Evolutionary conservation across 1,140 invertebrate genomes (phyloP), one percentile per base, ranked within the genome.

Genomic region (Scaptodrosophila lebanonensis): DNA sequence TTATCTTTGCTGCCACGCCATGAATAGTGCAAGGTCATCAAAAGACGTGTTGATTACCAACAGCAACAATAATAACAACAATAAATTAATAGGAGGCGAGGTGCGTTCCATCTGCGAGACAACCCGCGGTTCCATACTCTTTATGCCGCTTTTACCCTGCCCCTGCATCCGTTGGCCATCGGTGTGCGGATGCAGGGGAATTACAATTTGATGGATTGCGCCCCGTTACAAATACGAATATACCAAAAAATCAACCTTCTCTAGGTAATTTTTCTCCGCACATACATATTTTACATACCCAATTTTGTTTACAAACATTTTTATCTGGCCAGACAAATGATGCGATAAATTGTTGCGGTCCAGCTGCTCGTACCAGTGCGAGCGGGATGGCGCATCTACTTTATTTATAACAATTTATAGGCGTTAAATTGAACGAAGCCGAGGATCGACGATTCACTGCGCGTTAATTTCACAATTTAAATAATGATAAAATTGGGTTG

Each of bases 31-130:
- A 77, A 77, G 73, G 73, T 77, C 73, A 77, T 77, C 75, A 63
- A 68, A 82, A 77, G 64, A 77, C 73, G 73, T 77, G 73, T 77
- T 77, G 73, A 77, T 77, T 77, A 73, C 73, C 73, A 79, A 54
- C 61, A 61, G 7, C 38, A 39, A 61, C 68, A 77, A 66, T 79
- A 77, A 77, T 76, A 77, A 71, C 68, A 77, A 77, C 73, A 66
- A 77, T 77, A 77, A 77, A 77, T 82, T 77, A 77, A 76, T 76
- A 69, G 66, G 54, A 58, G 51, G 44, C 27, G 48, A 29, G 40
- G 22, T 30, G 51, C 25, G 11, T 20, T 43, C 8, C 30, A 47
- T 45, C 30, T 32, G 36, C 36, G 27, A 36, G 72, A 73, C 72
- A 72, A 73, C 73, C 72, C 72, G 73, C 48, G 25, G 72, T 13